phyloP scores from a whole-genome alignment of 2,113 vertebrate genomes.

The Notarius quadriscutis region DNA sequence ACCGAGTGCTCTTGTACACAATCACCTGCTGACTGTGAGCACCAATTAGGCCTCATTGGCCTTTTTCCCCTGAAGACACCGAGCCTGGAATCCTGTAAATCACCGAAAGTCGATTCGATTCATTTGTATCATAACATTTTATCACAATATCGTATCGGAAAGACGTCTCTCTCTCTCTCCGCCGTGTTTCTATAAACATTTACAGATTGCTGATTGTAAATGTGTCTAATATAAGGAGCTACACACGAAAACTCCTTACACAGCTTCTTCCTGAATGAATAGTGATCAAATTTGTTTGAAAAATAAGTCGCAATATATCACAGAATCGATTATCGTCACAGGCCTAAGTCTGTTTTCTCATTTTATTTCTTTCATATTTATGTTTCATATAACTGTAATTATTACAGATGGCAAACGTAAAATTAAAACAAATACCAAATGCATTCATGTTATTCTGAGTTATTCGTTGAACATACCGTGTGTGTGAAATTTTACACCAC shows the following conservation, averaged over 20 bases:
- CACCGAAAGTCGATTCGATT: too few species aligned
- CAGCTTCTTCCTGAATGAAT: not conserved
- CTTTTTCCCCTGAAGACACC: not conserved
- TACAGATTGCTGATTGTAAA: not conserved
- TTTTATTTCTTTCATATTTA: too few species aligned
- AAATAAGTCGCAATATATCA: not conserved
- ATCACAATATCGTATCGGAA: not conserved
- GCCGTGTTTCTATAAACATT: not conserved
- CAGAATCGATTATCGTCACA: not conserved
- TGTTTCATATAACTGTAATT: not conserved
- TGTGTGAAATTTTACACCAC: not conserved
- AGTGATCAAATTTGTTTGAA: not conserved
- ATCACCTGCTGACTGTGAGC: not conserved
- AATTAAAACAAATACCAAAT: not conserved
- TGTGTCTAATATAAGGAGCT: not conserved
- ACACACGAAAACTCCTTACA: not conserved
- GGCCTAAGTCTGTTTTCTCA: not conserved
- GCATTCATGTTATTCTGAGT: not conserved
- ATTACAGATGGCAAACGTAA: not conserved
- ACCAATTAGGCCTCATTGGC: not conserved
- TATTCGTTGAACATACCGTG: not conserved
- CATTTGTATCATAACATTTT: not conserved
- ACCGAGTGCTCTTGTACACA: conserved; percentile 60
- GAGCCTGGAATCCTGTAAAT: not conserved
- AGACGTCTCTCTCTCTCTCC: not conserved